Evolutionary conservation across 2,797 vertebrate genomes (phyloP), one percentile per base, ranked within the genome.

Genomic region (Caiman crocodilus): DNA sequence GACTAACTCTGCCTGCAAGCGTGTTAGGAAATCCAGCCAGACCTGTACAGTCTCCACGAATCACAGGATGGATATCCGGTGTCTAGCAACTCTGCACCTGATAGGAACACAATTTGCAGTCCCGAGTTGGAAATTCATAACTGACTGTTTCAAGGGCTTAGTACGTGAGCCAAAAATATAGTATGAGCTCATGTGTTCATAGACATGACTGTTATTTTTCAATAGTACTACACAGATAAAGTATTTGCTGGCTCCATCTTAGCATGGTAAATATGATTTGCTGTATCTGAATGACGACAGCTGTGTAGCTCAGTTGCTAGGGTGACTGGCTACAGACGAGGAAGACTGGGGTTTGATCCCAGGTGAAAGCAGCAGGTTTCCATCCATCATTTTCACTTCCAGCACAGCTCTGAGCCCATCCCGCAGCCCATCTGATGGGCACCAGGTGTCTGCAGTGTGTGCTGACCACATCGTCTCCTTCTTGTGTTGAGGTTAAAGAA

Each of bases 191-290:
- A 32, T 50, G 35, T 42, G 23, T 7, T 14, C 25, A 30, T 23
- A 42, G 25, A 25, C 21, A 71, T 50, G 42, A 50, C 42, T 50
- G 42, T 42, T 50, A 50, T 50, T 50, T 50, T 50, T 94, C 82
- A 94, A 75, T 83, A 87, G 87, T n/a, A 74, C 79, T 90, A 92
- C 85, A 92, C 88, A 94, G 23, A 59, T 90, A 58, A 95, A 95
- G 35, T 65, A 30, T 90, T 92, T 69, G 30, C 35, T 95, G 79
- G 79, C 93, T 75, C 69, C 84, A 92, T 82, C 92, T 89, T 83
- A 76, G 81, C 81, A 42, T 10, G 84, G 89, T 23, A 26, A 6
- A 73, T 42, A 26, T 50, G 42, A 50, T 50, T 50, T 50, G 42
- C 42, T 50, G 11, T 50, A 50, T 50, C 11, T 50, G 42, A 50